Evolutionary conservation across 2,113 vertebrate genomes (phyloP), one percentile per base, ranked within the genome.

Genomic region (Python bivittatus): DNA sequence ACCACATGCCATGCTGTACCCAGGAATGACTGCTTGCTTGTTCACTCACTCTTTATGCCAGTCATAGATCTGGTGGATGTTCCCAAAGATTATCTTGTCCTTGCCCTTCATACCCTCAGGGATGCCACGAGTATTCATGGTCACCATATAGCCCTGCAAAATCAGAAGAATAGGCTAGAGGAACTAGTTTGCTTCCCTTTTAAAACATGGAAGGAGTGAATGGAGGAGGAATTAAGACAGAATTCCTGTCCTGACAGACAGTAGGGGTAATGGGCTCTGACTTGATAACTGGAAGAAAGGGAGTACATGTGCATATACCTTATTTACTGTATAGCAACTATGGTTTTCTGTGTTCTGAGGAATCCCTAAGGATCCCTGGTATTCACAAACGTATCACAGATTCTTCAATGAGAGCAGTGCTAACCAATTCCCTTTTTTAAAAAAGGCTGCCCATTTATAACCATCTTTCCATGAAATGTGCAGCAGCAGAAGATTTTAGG

Each of bases 1-100:
- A 20, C 2, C 53, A 5, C 86, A 83, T 53, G 53, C 10, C 86
- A 17, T 53, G 33, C 54, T 27, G 38, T 38, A 52, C 54, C 90
- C 64, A n/a, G 22, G 23, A 42, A 20, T 15, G 44, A 79, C 29
- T 60, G 27, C 22, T 86, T 68, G 17, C 83, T 89, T 57, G 17
- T 87, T 87, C 85, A 97, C 99, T 98, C 94, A 99, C 99, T 99
- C 98, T 98, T 98, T 98, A 97, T 99, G 99, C 99, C 99, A 99
- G 96, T 99, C 98, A 90, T 97, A 99, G 97, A 99, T 99, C 97
- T 99, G 98, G 96, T 99, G 98, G 96, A 99, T 98, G 97, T 99
- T 99, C 86, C 99, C 99, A 95, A 99, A 99, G 92, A 99, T 98
- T 88, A 99, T 99, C 97, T 98, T 99, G 96, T 99, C 98, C 94